Evolutionary conservation across 2,888 invertebrate species (phyloP), one percentile per base, ranked within the genome.

Genomic region (Cepaea hortensis): DNA sequence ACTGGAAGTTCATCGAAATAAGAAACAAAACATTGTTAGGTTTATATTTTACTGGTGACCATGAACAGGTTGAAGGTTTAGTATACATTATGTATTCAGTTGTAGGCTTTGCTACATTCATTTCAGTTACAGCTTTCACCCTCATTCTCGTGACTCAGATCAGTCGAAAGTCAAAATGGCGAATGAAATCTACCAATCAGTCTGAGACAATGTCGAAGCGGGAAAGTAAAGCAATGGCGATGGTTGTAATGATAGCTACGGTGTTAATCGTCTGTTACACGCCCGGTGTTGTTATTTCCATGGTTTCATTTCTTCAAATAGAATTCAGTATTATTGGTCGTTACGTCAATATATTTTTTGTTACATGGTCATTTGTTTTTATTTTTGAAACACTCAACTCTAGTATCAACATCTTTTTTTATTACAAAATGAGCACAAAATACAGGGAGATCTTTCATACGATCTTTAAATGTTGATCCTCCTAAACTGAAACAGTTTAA

Each of bases 361-460:
- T 35, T 35, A 35, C 35, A 35, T n/a, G 6, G 13, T 15, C 6
- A 6, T 20, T 20, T 6, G 7, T 15, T 15, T 6, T 20, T 70
- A n/a, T 70, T 70, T n/a, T n/a, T 20, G n/a, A 15, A n/a, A 20
- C 20, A 70, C 13, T n/a, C 13, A 20, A 20, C 35, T 35, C 35
- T 35, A 35, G 35, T 35, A 35, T 35, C 35, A 35, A 35, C 35
- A 35, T 35, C 35, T 70, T 70, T n/a, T n/a, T 70, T 6, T 70
- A 70, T n/a, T 70, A 15, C 70, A 70, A 70, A n/a, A 70, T 70
- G 70, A 70, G 70, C 70, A 20, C 70, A 70, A 70, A 70, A 70
- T 70, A 70, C n/a, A 70, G n/a, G n/a, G 20, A 70, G n/a, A 70
- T n/a, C n/a, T 70, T 70, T 70, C 20, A n/a, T n/a, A n/a, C 13